Conservation (phyloP, 1,140 invertebrate species). For the Camponotus pennsylvanicus region DNA sequence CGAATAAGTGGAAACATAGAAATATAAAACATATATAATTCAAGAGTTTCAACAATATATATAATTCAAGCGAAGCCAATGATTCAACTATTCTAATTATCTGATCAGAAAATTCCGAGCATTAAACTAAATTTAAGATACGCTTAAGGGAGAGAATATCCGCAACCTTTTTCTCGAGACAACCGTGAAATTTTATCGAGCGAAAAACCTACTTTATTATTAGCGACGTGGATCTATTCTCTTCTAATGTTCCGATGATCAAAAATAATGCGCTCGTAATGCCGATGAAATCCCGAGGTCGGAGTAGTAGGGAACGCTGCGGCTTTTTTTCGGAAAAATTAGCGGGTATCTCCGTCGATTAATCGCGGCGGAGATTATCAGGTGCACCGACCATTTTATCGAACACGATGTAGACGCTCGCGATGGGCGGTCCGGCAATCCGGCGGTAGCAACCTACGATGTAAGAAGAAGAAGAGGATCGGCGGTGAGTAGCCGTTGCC, state of each 20-base stretch:
- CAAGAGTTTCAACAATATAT: conserved; percentile 1
- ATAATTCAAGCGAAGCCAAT: background rate
- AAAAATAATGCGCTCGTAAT: conserved; percentile 4
- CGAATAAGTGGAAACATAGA: background rate
- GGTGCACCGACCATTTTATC: conserved; percentile 66
- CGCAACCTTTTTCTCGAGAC: background rate
- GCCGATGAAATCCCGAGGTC: conserved; percentile 47
- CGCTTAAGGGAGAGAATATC: background rate
- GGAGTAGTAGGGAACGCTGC: background rate
- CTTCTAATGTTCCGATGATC: conserved; percentile 1
- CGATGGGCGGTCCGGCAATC: conserved; percentile 65
- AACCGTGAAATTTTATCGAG: background rate
- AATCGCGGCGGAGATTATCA: conserved; percentile 67
- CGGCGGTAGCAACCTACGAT: conserved; percentile 21
- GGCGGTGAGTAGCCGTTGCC: conserved; percentile 7
- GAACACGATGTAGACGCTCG: conserved; percentile 41
- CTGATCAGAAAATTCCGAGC: background rate
- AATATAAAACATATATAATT: background rate
- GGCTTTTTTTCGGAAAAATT: background rate
- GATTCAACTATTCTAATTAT: background rate
- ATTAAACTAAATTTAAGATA: background rate
- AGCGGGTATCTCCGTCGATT: conserved; percentile 63
- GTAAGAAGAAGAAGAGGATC: conserved; percentile 25
- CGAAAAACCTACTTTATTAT: background rate
- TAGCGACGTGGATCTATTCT: background rate